Percentiles rank a stretch among this genome's conserved stretches.
Evolutionary conservation across 2,797 vertebrate genomes (phyloP).

Genomic region (Falco naumanni): DNA sequence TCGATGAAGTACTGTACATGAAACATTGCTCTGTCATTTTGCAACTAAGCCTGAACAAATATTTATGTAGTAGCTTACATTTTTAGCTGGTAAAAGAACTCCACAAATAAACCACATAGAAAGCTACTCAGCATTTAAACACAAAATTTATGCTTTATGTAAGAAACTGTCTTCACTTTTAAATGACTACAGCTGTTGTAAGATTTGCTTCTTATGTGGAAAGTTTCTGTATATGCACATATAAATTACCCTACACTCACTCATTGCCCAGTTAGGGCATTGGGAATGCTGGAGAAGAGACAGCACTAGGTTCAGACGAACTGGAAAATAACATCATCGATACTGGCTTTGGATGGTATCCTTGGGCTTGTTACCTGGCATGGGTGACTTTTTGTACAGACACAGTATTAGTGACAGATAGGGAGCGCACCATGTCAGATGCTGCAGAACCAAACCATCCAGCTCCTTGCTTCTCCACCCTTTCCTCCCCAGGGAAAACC

Average conservation of each 20-base stretch:
- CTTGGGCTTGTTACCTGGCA: background rate
- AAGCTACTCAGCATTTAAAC: background rate
- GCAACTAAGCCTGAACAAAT: constrained; percentile 29
- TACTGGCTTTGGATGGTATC: background rate
- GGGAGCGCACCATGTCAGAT: rapidly evolving
- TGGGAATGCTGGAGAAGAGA: background rate
- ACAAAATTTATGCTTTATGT: background rate
- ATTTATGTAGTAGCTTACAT: constrained; percentile 17
- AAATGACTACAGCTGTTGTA: background rate
- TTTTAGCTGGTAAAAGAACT: constrained; percentile 22
- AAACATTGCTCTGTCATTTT: constrained; percentile 34
- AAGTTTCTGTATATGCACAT: background rate
- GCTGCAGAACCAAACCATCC: background rate
- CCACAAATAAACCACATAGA: constrained; percentile 2
- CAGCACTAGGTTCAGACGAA: background rate
- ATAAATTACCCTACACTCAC: background rate
- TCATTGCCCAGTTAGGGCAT: background rate
- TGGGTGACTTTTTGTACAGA: background rate
- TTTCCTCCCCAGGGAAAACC: background rate
- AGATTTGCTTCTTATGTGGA: background rate
- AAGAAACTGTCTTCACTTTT: background rate
- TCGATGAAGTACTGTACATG: constrained; percentile 18
- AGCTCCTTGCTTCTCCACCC: background rate
- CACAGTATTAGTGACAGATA: background rate
- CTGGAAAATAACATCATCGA: background rate